Conservation (phyloP, 1,140 invertebrate genomes). For the Pseudomyrmex cubaensis region DNA sequence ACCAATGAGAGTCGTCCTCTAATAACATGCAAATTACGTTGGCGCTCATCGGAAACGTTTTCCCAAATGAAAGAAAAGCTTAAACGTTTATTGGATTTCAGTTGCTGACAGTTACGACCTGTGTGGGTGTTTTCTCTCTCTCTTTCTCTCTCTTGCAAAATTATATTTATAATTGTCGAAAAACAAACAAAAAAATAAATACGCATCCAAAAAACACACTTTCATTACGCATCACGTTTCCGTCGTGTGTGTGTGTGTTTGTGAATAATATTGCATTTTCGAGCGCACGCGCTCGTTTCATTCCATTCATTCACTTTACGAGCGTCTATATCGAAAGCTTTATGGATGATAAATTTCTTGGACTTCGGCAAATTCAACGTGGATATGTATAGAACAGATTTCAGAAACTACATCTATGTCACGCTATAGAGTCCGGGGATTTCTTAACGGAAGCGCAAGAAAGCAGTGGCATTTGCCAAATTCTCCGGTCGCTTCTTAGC, state of each 20-base stretch:
- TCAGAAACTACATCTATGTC: constrained; percentile 44
- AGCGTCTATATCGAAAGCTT: constrained; percentile 20
- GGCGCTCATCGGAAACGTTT: constrained; percentile 51
- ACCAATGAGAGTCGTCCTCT: constrained; percentile 33
- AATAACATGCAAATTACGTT: constrained; percentile 58
- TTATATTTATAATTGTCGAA: constrained; percentile 18
- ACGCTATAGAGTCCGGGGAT: constrained; percentile 46
- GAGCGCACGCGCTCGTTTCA: neutral
- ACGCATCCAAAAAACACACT: neutral
- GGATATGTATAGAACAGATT: constrained; percentile 41
- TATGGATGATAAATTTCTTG: constrained; percentile 50
- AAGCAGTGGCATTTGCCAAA: constrained; percentile 57
- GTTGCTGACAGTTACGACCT: neutral
- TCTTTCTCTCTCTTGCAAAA: neutral
- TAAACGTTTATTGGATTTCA: constrained; percentile 51
- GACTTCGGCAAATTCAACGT: constrained; percentile 42
- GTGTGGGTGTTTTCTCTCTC: neutral
- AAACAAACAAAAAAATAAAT: constrained; percentile 3
- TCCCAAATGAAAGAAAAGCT: constrained; percentile 34
- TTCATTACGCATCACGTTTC: neutral
- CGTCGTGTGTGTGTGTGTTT: neutral
- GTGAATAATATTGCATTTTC: neutral
- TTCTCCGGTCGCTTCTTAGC: constrained; percentile 59
- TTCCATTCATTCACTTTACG: neutral
- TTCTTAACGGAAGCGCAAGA: constrained; percentile 57